phyloP scores from a whole-genome alignment of 1,140 invertebrate species.

The Grapholita molesta region DNA sequence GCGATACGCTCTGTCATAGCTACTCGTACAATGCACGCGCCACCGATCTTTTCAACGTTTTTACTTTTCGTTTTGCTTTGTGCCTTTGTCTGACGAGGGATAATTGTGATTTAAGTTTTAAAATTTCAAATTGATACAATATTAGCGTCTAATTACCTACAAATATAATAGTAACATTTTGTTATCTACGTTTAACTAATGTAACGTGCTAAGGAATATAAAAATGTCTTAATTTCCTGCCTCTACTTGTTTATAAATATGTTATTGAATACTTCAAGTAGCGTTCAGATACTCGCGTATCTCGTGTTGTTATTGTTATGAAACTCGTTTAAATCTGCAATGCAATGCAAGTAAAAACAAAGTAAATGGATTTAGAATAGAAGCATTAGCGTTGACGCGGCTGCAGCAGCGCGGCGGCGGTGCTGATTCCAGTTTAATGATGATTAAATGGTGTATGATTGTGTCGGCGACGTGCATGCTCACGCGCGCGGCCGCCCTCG shows the following conservation, averaged over 20 bases:
- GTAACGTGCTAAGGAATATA: no score
- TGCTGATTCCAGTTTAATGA: conserved; percentile 72
- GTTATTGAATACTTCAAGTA: no score
- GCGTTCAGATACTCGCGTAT: no score
- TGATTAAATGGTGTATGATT: conserved; percentile 74
- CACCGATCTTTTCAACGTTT: conserved; percentile 55
- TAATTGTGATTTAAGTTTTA: neutral
- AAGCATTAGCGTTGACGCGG: conserved; percentile 59
- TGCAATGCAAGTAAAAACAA: conserved; percentile 36
- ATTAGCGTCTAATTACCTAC: neutral
- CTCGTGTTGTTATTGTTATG: conserved; percentile 26
- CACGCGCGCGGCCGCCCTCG: conserved; percentile 15
- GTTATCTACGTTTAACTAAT: neutral
- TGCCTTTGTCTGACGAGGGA: conserved; percentile 42
- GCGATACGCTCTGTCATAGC: conserved; percentile 70
- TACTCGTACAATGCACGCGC: conserved; percentile 62
- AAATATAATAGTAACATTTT: conserved; percentile 12
- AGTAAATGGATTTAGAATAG: conserved; percentile 27
- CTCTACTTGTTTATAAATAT: no score
- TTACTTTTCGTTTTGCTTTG: conserved; percentile 34
- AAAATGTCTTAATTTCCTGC: no score
- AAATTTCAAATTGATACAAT: neutral
- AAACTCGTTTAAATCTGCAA: conserved; percentile 26
- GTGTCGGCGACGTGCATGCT: conserved; percentile 50
- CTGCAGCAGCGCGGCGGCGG: conserved; percentile 37